These are phyloP conservation scores for Diarsia dahlii DNA, from an alignment of 2,888 invertebrate species.

Conservation along the genomic window DNA sequence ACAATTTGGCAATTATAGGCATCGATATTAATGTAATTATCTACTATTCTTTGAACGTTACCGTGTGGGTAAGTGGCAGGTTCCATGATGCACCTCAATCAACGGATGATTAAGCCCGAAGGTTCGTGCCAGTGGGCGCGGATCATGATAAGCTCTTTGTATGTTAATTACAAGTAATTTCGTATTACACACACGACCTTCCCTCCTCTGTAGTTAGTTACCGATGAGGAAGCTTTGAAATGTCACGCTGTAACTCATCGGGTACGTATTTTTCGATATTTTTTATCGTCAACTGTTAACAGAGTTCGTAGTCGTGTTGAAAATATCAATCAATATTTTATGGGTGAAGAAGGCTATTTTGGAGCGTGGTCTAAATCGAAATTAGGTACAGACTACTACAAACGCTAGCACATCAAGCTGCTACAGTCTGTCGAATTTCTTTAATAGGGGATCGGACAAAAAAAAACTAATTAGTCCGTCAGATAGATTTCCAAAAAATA, in stretches of 20 bases:
- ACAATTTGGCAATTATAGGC: neutral
- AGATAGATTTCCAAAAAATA: too few species aligned
- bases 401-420: too few species aligned
- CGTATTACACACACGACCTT: slow-evolving; percentile 63
- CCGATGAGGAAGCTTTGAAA: slow-evolving; percentile 53
- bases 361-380: neutral
- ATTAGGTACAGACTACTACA: too few species aligned
- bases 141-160: slow-evolving; percentile 73
- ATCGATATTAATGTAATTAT: slow-evolving; percentile 1
- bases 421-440: too few species aligned
- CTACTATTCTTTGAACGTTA: slow-evolving; percentile 3
- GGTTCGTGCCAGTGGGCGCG: slow-evolving; percentile 67
- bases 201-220: slow-evolving; percentile 32
- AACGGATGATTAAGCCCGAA: slow-evolving; percentile 64
- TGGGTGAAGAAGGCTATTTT: neutral
- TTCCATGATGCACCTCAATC: slow-evolving; percentile 31
- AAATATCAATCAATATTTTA: neutral
- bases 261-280: neutral
- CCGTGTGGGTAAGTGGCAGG: neutral
- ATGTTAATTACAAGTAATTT: slow-evolving; percentile 75
- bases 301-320: too few species aligned
- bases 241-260: slow-evolving; percentile 36
- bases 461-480: too few species aligned
- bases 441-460: too few species aligned
- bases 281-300: too few species aligned